Evolutionary conservation across 2,888 invertebrate species (phyloP).

Genomic region (Stenurella melanura): DNA sequence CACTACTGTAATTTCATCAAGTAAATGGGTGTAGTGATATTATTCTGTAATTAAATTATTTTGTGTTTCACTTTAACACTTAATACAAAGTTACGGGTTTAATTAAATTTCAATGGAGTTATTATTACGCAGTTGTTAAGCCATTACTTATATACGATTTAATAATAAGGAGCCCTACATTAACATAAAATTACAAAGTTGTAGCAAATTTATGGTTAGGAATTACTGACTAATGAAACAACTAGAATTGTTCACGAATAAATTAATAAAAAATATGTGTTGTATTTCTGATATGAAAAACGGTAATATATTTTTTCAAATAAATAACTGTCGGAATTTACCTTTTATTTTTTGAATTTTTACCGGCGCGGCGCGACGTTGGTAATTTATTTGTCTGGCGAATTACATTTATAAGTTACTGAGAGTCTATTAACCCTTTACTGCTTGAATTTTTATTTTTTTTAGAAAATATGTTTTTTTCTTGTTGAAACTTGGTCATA

Average conservation of each 20-base stretch:
- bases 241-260: not conserved
- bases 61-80: constrained; percentile 59
- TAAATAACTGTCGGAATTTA: too few species aligned
- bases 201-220: constrained; percentile 26
- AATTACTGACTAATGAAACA: constrained; percentile 16
- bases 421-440: too few species aligned
- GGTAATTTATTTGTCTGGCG: too few species aligned
- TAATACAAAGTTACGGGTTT: constrained; percentile 58
- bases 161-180: constrained; percentile 40
- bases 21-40: constrained; percentile 58
- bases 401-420: too few species aligned
- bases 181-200: constrained; percentile 43
- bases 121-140: constrained; percentile 47
- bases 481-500: too few species aligned
- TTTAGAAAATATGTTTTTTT: too few species aligned
- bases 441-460: too few species aligned
- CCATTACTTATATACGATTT: constrained; percentile 42
- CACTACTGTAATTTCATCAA: constrained; percentile 60
- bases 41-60: constrained; percentile 60
- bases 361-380: too few species aligned
- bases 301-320: too few species aligned
- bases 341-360: too few species aligned
- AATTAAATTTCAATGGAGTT: constrained; percentile 58
- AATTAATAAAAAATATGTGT: not conserved
- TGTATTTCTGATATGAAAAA: too few species aligned